phyloP scores from a whole-genome alignment of 2,888 invertebrate genomes.

The Auanema sp. region DNA sequence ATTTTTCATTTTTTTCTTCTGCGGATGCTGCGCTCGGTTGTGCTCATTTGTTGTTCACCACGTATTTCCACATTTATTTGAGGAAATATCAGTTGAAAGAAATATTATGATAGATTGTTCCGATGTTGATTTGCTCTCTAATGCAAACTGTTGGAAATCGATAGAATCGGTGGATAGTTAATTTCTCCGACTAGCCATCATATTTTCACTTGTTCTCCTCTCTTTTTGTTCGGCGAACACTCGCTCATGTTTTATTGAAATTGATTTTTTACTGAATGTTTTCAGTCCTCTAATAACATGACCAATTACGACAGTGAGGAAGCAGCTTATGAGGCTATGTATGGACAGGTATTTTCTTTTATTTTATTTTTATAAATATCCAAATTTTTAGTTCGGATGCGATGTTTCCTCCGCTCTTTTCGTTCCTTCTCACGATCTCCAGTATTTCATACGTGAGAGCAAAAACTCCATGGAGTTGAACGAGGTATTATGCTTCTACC shows the following conservation, averaged over 20 bases:
- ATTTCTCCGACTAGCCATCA: too few species aligned
- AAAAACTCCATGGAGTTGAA: conserved; percentile 11
- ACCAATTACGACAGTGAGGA: neutral
- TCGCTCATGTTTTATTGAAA: conserved; percentile 1
- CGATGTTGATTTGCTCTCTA: too few species aligned
- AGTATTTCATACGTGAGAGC: neutral
- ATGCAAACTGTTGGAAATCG: too few species aligned
- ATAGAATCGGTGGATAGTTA: too few species aligned
- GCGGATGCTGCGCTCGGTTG: too few species aligned
- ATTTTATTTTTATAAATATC: neutral
- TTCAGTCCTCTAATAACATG: neutral
- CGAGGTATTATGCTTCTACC: too few species aligned
- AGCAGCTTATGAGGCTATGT: conserved; percentile 6
- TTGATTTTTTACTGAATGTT: neutral
- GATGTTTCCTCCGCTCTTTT: neutral
- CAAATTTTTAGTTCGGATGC: conserved; percentile 14
- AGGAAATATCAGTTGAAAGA: too few species aligned
- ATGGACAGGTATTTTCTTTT: neutral
- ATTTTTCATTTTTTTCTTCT: too few species aligned
- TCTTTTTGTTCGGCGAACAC: neutral
- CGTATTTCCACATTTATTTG: too few species aligned
- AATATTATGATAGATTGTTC: too few species aligned
- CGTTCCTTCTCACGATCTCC: conserved; percentile 10
- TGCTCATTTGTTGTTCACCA: too few species aligned
- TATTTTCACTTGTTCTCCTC: neutral